phyloP scores from a whole-genome alignment of 2,888 invertebrate species.

The Aphidius colemani region DNA sequence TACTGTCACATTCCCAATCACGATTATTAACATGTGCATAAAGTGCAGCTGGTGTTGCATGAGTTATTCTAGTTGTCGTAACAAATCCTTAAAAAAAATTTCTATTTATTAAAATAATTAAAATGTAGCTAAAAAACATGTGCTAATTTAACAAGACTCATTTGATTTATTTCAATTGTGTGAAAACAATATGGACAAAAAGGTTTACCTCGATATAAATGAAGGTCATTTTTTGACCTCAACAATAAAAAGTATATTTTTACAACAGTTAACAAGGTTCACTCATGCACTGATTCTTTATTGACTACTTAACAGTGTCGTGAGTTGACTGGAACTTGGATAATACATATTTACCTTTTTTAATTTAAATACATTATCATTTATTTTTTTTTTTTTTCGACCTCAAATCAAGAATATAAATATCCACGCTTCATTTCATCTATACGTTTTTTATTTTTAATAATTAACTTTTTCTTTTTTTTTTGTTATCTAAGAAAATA shows the following conservation, averaged over 20 bases:
- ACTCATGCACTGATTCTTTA: slow-evolving; percentile 47
- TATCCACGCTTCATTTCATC: too few relatives aligned
- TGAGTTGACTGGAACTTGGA: too few relatives aligned
- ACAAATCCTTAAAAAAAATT: slow-evolving; percentile 63
- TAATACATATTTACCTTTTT: too few relatives aligned
- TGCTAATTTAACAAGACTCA: neutral
- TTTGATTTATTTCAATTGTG: neutral
- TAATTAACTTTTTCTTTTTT: neutral
- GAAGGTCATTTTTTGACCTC: slow-evolving; percentile 44
- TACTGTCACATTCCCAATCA: slow-evolving; percentile 67
- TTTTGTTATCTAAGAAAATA: neutral
- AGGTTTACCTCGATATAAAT: slow-evolving; percentile 40
- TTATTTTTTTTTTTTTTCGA: neutral
- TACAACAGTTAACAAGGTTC: slow-evolving; percentile 45
- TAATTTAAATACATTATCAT: too few relatives aligned
- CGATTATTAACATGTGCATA: slow-evolving; percentile 65
- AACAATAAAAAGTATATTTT: slow-evolving; percentile 43
- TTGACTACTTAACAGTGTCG: slow-evolving; percentile 33
- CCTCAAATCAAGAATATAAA: too few relatives aligned
- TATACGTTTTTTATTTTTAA: too few relatives aligned
- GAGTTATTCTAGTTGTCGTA: slow-evolving; percentile 70
- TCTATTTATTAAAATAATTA: too few relatives aligned
- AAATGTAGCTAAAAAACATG: too few relatives aligned
- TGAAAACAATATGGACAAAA: slow-evolving; percentile 24
- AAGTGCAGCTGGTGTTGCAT: slow-evolving; percentile 68